Evolutionary conservation across 2,888 invertebrate genomes (phyloP).

Genomic region (Parochlus steinenii): DNA sequence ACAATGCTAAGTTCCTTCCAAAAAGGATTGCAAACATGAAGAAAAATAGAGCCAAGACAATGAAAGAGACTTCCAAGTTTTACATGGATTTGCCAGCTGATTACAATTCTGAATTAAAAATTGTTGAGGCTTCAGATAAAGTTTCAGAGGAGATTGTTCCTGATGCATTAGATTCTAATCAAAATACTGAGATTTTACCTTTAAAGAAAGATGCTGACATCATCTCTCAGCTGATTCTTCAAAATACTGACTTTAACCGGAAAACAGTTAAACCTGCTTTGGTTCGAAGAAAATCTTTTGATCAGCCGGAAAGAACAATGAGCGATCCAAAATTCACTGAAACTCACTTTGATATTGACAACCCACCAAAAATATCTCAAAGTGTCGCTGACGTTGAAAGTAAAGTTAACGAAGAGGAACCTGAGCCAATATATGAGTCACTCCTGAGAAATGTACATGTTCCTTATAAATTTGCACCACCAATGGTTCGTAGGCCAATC

Average conservation of each 20-base stretch:
- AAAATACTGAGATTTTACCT: neutral
- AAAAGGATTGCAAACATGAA: conserved; percentile 54
- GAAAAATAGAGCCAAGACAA: conserved; percentile 42
- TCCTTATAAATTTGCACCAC: conserved; percentile 30
- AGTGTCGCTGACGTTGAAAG: conserved; percentile 6
- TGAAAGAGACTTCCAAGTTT: conserved; percentile 44
- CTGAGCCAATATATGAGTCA: conserved; percentile 29
- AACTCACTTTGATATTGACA: conserved; percentile 2
- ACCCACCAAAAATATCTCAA: conserved; percentile 2
- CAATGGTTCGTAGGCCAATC: conserved; percentile 13
- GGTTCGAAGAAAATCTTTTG: conserved; percentile 5
- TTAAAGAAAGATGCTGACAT: conserved; percentile 42
- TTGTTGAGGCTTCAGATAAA: conserved; percentile 48
- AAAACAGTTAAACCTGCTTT: conserved; percentile 44
- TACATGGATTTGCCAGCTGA: conserved; percentile 49
- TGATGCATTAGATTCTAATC: conserved; percentile 28
- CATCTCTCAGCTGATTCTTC: conserved; percentile 65
- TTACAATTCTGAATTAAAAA: conserved; percentile 35
- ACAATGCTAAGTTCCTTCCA: conserved; percentile 49
- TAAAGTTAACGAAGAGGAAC: conserved; percentile 11
- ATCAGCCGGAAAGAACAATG: conserved; percentile 8
- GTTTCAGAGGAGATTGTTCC: conserved; percentile 21
- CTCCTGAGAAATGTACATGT: conserved; percentile 29
- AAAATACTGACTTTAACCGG: conserved; percentile 67
- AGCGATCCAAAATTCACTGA: conserved; percentile 5